Percentiles rank a stretch among this genome's conserved stretches.
Conservation (phyloP, 2,797 vertebrate genomes). For the Myotis planiceps region DNA sequence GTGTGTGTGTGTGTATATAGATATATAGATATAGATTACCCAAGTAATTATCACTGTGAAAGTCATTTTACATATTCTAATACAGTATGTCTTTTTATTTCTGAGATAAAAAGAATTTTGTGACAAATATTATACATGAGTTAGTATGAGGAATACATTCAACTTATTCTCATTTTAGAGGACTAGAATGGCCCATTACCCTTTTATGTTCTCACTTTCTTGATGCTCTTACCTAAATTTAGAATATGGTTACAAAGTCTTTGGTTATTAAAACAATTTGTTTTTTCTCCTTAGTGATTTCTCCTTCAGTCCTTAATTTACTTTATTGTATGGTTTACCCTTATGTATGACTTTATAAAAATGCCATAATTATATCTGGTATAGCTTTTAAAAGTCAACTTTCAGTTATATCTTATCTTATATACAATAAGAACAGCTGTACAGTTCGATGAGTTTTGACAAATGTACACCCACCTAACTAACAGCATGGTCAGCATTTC, state of each 20-base stretch:
- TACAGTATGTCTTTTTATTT: not conserved
- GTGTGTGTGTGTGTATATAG: too few relatives aligned
- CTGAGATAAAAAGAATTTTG: not conserved
- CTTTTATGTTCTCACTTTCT: not conserved
- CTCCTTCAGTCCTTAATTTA: slow-evolving; percentile 1
- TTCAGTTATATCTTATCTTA: not conserved
- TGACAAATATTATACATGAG: not conserved
- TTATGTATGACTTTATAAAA: not conserved
- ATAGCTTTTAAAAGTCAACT: not conserved
- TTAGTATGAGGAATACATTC: not conserved
- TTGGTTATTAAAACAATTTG: slow-evolving; percentile 44
- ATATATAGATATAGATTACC: too few relatives aligned
- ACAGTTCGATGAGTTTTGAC: not conserved
- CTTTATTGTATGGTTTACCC: not conserved
- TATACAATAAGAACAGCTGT: not conserved
- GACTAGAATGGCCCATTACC: not conserved
- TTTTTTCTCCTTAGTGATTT: slow-evolving; percentile 21
- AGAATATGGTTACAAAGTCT: not conserved
- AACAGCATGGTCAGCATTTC: not conserved
- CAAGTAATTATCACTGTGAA: not conserved
- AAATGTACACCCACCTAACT: not conserved
- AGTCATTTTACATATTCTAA: not conserved
- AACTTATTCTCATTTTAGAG: not conserved
- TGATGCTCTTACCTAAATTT: slow-evolving; percentile 3
- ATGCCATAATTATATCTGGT: not conserved